These are phyloP conservation scores for Tetranychus truncatus DNA, from an alignment of 2,888 invertebrate species.

Conservation along the genomic window DNA sequence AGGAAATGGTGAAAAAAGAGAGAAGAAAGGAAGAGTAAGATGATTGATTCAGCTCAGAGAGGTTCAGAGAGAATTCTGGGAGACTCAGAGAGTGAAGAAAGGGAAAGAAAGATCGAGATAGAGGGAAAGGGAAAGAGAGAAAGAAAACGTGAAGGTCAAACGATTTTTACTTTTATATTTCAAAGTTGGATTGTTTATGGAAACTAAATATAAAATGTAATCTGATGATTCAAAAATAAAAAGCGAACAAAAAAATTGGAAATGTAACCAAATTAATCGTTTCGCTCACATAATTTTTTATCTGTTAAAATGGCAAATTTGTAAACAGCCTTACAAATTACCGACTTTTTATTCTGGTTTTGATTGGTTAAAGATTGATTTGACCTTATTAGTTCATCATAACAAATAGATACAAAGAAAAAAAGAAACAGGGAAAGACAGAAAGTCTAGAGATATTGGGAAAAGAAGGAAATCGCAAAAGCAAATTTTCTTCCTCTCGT, in stretches of 20 bases:
- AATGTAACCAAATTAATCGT: too few species aligned
- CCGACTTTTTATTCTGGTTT: not conserved
- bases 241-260: not conserved
- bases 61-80: not conserved
- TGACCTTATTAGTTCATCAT: not conserved
- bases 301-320: too few species aligned
- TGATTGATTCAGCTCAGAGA: conserved; percentile 1
- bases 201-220: too few species aligned
- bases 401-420: not conserved
- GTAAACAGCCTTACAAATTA: too few species aligned
- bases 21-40: not conserved
- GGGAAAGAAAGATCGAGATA: not conserved
- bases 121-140: not conserved
- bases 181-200: not conserved
- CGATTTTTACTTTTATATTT: not conserved
- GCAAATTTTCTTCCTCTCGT: not conserved
- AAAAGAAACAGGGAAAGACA: not conserved
- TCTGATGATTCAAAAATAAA: not conserved
- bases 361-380: not conserved
- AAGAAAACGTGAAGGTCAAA: not conserved
- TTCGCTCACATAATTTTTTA: too few species aligned
- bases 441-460: not conserved
- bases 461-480: not conserved
- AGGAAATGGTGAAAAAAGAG: not conserved
- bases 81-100: not conserved